Evolutionary conservation across 2,888 invertebrate species (phyloP), one percentile per base, ranked within the genome.

Genomic region (Phyllotreta cruciferae): DNA sequence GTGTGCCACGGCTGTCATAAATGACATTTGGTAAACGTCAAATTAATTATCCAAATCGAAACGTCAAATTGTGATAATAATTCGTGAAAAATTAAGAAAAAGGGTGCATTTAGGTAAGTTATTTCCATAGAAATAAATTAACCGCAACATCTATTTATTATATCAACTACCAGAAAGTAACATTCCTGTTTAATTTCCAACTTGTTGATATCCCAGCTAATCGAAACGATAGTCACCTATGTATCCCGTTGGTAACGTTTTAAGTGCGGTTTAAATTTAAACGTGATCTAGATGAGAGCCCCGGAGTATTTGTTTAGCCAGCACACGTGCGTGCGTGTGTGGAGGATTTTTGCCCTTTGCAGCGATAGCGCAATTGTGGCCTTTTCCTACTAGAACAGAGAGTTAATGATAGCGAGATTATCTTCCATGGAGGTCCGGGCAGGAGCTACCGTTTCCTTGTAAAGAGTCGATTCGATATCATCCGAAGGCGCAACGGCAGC

Each of bases 381-480:
- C n/a, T 66, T 60, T 60, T 56, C 63, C 24, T 67, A 66, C 62
- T 55, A 60, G 64, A 65, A 62, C 45, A 67, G 66, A 24, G 24
- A 67, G 65, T 70, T 70, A 70, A 70, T 70, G 69, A 70, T 67
- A 66, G 64, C 56, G 63, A 70, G 70, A 70, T 70, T 66, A 70
- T 70, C 70, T 68, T 58, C 53, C 68, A 67, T 68, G 70, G 70
- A 69, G 70, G 70, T 70, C 70, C 64, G 41, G 62, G 54, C 52
- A 24, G 24, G 24, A 60, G 70, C 70, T 68, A 68, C 70, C 70
- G 70, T 67, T 70, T 70, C 70, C 70, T 70, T 70, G 67, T 70
- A 70, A 64, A 70, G 70, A 67, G 60, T 60, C 24, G 24, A 24
- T 24, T 62, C 68, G 70, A 68, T 70, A 70, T 68, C 68, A 62